Evolutionary conservation across 2,888 invertebrate genomes (phyloP).

Genomic region (Drosophila melanosoma): DNA sequence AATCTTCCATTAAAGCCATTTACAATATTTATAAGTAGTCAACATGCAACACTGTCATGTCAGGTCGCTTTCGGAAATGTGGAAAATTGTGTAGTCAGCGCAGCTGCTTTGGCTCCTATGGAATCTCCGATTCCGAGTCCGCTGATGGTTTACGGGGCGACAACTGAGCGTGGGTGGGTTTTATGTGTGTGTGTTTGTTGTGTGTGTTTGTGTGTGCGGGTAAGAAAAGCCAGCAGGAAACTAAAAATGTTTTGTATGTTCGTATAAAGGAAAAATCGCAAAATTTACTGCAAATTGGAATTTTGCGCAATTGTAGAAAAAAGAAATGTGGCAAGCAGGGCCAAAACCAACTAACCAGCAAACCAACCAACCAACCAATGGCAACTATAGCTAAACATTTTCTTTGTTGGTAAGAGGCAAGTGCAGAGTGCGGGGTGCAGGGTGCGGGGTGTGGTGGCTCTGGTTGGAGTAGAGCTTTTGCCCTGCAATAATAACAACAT

Average conservation of each 20-base stretch:
- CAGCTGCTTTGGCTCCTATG: constrained; percentile 13
- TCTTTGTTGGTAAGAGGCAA: constrained; percentile 1
- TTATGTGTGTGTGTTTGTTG: constrained; percentile 14
- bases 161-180: constrained; percentile 44
- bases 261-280: constrained; percentile 83
- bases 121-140: constrained; percentile 4
- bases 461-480: constrained; percentile 15
- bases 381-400: constrained; percentile 56
- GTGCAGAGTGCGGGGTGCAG: no score
- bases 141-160: constrained; percentile 36
- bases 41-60: constrained; percentile 47
- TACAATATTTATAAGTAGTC: constrained; percentile 57
- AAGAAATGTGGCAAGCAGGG: constrained; percentile 64
- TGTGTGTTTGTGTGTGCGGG: constrained; percentile 33
- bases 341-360: constrained; percentile 21
- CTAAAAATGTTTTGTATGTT: constrained; percentile 82
- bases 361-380: constrained; percentile 36
- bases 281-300: constrained; percentile 85
- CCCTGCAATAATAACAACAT: constrained; percentile 73
- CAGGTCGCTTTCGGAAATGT: constrained; percentile 4
- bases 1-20: constrained; percentile 50
- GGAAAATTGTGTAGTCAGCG: constrained; percentile 1
- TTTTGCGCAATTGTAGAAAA: constrained; percentile 82
- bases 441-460: not conserved
- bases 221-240: constrained; percentile 76